Percentiles rank a stretch among this genome's conserved stretches.
Conservation (phyloP, 2,797 vertebrate species). For the Sebastolobus altivelis region DNA sequence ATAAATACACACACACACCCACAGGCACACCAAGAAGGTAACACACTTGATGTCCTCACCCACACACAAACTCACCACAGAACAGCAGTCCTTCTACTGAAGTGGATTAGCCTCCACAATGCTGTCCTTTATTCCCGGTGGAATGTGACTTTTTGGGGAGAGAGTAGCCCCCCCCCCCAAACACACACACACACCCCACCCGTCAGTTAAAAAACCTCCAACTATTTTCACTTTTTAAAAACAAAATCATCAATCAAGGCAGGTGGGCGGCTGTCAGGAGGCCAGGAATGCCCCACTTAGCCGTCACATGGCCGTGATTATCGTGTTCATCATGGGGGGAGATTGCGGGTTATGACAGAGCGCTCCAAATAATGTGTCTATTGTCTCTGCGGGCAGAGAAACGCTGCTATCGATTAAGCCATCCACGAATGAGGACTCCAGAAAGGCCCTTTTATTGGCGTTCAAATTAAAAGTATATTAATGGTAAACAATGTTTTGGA, state of each 20-base stretch:
- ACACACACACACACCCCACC: not conserved
- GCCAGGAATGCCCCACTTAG: slow-evolving; percentile 75
- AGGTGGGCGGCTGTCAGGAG: slow-evolving; percentile 77
- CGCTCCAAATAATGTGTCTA: slow-evolving; percentile 54
- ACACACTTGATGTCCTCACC: slow-evolving; percentile 33
- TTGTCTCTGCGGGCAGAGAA: slow-evolving; percentile 59
- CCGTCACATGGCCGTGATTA: slow-evolving; percentile 81
- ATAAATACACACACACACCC: slow-evolving; percentile 18
- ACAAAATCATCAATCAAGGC: slow-evolving; percentile 87
- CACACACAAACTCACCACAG: slow-evolving; percentile 51
- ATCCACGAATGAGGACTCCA: slow-evolving; percentile 12
- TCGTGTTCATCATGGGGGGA: slow-evolving; percentile 69
- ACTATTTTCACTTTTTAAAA: slow-evolving; percentile 84
- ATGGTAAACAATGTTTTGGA: slow-evolving; percentile 34
- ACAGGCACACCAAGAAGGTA: slow-evolving; percentile 30
- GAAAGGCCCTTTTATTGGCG: slow-evolving; percentile 32
- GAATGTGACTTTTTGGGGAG: slow-evolving; percentile 75
- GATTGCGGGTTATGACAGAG: slow-evolving; percentile 63
- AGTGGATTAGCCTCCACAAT: slow-evolving; percentile 83
- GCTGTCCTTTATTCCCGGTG: slow-evolving; percentile 78
- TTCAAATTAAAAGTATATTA: slow-evolving; percentile 62
- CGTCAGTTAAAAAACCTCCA: slow-evolving; percentile 57
- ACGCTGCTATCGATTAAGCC: slow-evolving; percentile 59
- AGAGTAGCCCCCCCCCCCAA: slow-evolving; percentile 18
- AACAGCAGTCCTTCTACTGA: slow-evolving; percentile 47